A percentile compares a stretch with the other conserved stretches of the same genome.
Conservation (phyloP, 2,797 vertebrate genomes). For the Euphonia xanthogaster region DNA sequence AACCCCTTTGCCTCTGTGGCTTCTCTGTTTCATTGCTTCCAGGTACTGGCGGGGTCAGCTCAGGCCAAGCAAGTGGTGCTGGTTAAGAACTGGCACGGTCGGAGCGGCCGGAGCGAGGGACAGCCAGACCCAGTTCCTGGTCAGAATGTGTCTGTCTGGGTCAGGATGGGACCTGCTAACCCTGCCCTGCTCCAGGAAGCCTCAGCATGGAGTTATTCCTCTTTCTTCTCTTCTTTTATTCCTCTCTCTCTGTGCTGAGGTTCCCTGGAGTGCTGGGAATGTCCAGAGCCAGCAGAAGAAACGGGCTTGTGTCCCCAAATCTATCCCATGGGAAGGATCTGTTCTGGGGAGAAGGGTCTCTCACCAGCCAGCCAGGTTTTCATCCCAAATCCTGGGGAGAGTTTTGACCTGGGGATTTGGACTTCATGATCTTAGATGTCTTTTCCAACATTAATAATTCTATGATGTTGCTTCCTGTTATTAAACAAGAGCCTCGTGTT, state of each 20-base stretch:
- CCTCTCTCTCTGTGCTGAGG: background rate
- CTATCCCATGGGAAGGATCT: background rate
- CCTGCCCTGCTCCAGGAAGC: background rate
- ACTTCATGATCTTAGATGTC: background rate
- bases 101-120: background rate
- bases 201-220: background rate
- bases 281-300: background rate
- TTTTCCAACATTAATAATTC: background rate
- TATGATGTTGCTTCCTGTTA: background rate
- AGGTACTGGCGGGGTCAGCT: background rate
- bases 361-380: background rate
- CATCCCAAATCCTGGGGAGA: background rate
- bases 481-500: background rate
- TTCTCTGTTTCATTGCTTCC: slow-evolving; percentile 9
- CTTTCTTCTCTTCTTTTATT: background rate
- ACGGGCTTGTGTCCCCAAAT: background rate
- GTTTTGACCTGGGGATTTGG: background rate
- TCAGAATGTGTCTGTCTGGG: background rate
- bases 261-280: background rate
- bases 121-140: background rate
- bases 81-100: background rate
- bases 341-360: background rate
- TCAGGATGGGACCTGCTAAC: background rate
- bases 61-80: slow-evolving; percentile 29
- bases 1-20: background rate